Percentiles rank a stretch among this genome's conserved stretches.
Conservation (phyloP, 2,888 invertebrate species). For the Eumacrocentrus americanus region DNA sequence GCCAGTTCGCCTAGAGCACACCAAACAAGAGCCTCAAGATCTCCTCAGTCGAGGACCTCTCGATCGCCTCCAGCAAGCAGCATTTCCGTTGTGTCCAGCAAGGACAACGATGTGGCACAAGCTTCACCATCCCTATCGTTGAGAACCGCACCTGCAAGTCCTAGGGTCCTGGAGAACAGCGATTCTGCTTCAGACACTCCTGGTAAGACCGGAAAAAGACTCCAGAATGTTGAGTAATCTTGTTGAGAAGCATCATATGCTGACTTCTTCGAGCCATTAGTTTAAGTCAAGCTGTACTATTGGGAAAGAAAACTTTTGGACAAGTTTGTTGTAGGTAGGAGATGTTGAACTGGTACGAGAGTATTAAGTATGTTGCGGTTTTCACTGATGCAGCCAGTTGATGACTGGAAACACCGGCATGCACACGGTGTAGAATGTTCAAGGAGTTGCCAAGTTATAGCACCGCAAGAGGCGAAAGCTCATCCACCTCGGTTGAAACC, state of each 20-base stretch:
- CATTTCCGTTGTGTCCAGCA: slow-evolving; percentile 36
- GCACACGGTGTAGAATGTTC: background rate
- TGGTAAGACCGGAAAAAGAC: slow-evolving; percentile 38
- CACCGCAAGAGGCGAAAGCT: slow-evolving; percentile 1
- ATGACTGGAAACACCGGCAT: background rate
- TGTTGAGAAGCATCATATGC: too few species aligned
- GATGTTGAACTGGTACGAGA: background rate
- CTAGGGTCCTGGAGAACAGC: slow-evolving; percentile 44
- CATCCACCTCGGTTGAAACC: slow-evolving; percentile 16
- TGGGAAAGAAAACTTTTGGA: too few species aligned
- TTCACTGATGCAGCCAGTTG: background rate
- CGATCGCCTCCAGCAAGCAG: slow-evolving; percentile 39
- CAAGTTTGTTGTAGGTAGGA: background rate
- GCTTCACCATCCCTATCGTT: slow-evolving; percentile 43
- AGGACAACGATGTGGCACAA: slow-evolving; percentile 34
- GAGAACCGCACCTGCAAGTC: slow-evolving; percentile 44
- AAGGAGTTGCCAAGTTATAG: background rate
- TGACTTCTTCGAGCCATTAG: background rate
- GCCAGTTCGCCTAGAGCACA: slow-evolving; percentile 26
- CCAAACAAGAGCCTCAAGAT: slow-evolving; percentile 33
- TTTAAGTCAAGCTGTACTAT: background rate
- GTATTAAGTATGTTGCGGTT: background rate
- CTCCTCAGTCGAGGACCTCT: slow-evolving; percentile 39
- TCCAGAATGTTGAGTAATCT: background rate
- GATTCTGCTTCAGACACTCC: slow-evolving; percentile 47